Conservation (phyloP, 2,888 invertebrate genomes). For the Standfussiana lucernea region DNA sequence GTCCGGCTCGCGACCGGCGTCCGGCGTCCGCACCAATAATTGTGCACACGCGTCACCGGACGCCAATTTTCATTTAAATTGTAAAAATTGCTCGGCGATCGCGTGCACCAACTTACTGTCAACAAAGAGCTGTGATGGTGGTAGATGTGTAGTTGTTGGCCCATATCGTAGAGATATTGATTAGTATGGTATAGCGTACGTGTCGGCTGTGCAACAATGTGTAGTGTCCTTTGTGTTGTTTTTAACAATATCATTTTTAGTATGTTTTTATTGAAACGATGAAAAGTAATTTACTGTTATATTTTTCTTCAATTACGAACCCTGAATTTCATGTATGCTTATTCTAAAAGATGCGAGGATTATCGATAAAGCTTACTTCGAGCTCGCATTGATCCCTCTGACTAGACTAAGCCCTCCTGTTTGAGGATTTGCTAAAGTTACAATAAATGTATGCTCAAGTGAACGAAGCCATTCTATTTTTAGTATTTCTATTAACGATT, state of each 20-base stretch:
- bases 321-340: not conserved
- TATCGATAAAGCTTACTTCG: constrained; percentile 36
- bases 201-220: not conserved
- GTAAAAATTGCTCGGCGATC: constrained; percentile 68
- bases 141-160: constrained; percentile 21
- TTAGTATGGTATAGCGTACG: not conserved
- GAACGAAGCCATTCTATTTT: constrained; percentile 10
- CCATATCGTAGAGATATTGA: constrained; percentile 26
- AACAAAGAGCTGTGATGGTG: constrained; percentile 18
- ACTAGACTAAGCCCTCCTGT: constrained; percentile 40
- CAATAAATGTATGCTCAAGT: constrained; percentile 25
- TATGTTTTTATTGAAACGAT: not conserved
- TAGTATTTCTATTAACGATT: constrained; percentile 2
- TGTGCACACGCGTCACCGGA: constrained; percentile 77
- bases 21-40: constrained; percentile 73
- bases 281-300: constrained; percentile 14
- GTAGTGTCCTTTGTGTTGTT: constrained; percentile 6
- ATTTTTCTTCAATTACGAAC: constrained; percentile 24
- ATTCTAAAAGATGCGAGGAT: constrained; percentile 15
- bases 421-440: constrained; percentile 40
- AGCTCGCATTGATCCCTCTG: constrained; percentile 32
- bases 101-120: constrained; percentile 41
- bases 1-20: constrained; percentile 41
- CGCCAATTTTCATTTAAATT: constrained; percentile 79
- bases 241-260: not conserved